Conservation (phyloP, 2,113 vertebrate genomes). For the Pachycephala philippinensis region DNA sequence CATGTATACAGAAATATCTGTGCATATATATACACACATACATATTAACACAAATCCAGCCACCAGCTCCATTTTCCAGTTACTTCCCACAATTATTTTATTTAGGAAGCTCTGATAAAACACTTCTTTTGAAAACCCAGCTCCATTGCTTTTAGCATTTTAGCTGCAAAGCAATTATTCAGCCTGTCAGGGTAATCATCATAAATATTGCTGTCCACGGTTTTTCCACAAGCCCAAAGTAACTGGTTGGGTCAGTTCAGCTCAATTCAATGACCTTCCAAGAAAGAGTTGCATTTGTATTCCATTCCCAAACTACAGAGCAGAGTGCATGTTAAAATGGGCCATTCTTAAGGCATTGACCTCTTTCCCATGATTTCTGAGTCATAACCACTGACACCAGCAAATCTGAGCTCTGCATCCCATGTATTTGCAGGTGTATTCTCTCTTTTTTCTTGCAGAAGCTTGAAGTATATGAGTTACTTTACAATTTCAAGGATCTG, state of each 20-base stretch:
- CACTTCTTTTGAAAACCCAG: not conserved
- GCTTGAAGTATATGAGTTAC: not conserved
- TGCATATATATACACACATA: not conserved
- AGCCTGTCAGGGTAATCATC: conserved; percentile 29
- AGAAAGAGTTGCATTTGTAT: not conserved
- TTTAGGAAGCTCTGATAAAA: conserved; percentile 45
- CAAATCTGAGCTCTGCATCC: not conserved
- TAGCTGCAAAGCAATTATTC: conserved; percentile 27
- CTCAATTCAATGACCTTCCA: conserved; percentile 20
- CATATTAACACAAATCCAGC: not conserved
- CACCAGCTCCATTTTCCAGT: not conserved
- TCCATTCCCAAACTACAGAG: not conserved
- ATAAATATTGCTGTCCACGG: not conserved
- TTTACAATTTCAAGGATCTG: not conserved
- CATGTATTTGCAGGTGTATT: not conserved
- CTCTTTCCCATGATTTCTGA: not conserved
- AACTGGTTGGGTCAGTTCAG: conserved; percentile 26
- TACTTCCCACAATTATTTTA: conserved; percentile 2
- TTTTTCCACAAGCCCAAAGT: conserved; percentile 12
- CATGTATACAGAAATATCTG: not conserved
- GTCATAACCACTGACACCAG: not conserved
- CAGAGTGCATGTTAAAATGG: not conserved
- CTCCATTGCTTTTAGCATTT: conserved; percentile 32
- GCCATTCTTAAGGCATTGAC: not conserved
- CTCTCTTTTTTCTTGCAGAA: not conserved